phyloP scores from a whole-genome alignment of 2,888 invertebrate species.

The Onchidella celtica region DNA sequence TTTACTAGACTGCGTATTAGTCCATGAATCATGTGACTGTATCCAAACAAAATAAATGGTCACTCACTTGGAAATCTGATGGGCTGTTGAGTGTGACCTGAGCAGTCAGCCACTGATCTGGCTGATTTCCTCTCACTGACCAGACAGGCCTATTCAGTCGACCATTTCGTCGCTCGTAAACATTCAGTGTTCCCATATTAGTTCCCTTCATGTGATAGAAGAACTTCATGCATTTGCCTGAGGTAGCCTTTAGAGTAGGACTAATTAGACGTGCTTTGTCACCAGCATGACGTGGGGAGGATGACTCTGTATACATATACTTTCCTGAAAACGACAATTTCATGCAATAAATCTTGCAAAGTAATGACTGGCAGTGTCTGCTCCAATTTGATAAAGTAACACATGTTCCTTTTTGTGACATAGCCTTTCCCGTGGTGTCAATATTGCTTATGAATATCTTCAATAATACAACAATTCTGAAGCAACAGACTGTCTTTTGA shows the following conservation, averaged over 20 bases:
- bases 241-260: conserved; percentile 60
- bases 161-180: conserved; percentile 56
- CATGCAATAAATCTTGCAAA: too few relatives aligned
- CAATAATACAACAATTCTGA: too few relatives aligned
- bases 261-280: conserved; percentile 68
- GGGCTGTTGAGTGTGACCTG: conserved; percentile 65
- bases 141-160: conserved; percentile 62
- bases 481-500: too few relatives aligned
- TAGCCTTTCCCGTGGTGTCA: too few relatives aligned
- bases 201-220: conserved; percentile 76
- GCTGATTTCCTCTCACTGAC: conserved; percentile 66
- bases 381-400: too few relatives aligned
- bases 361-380: too few relatives aligned
- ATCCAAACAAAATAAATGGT: too few relatives aligned
- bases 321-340: conserved; percentile 58
- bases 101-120: conserved; percentile 68
- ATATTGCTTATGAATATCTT: too few relatives aligned
- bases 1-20: too few relatives aligned
- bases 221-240: conserved; percentile 70
- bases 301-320: conserved; percentile 73
- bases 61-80: conserved; percentile 66
- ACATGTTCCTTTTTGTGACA: too few relatives aligned
- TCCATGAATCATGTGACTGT: too few relatives aligned
- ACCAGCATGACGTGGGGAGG: conserved; percentile 57
- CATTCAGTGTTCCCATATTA: conserved; percentile 66